Percentiles rank a stretch among this genome's conserved stretches.
Evolutionary conservation across 1,140 invertebrate genomes (phyloP).

Genomic region (Leguminivora glycinivorella): DNA sequence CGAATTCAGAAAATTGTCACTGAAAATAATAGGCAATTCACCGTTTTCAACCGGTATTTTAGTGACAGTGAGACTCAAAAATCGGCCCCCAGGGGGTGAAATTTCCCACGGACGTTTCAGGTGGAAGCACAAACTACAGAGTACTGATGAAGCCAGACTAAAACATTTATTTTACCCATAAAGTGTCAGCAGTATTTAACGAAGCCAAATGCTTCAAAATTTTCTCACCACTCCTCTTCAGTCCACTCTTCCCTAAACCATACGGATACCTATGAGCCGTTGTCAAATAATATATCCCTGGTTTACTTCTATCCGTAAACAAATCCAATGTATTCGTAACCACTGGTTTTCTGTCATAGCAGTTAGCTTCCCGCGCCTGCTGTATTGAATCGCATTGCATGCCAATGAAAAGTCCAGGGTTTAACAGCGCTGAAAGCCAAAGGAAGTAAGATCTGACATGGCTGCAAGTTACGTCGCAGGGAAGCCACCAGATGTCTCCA

Average conservation of each 20-base stretch:
- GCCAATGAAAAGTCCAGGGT: constrained; percentile 55
- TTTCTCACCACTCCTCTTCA: background rate
- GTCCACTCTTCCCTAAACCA: background rate
- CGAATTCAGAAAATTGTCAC: too few relatives aligned
- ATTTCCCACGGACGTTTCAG: too few relatives aligned
- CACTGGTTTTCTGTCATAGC: constrained; percentile 50
- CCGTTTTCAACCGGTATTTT: too few relatives aligned
- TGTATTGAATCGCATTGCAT: constrained; percentile 63
- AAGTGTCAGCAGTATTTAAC: background rate
- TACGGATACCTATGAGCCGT: constrained; percentile 41
- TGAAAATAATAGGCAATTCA: too few relatives aligned
- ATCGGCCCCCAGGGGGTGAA: too few relatives aligned
- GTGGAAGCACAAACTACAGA: too few relatives aligned
- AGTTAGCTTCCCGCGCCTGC: constrained; percentile 52
- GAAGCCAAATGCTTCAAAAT: background rate
- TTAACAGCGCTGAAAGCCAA: constrained; percentile 52
- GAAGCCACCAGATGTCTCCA: constrained; percentile 60
- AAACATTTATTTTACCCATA: background rate
- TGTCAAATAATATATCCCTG: constrained; percentile 58
- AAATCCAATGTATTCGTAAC: constrained; percentile 56
- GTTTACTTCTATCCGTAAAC: constrained; percentile 47
- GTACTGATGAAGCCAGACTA: too few relatives aligned
- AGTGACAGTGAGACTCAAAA: too few relatives aligned
- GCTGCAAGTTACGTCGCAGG: constrained; percentile 54
- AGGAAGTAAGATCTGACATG: constrained; percentile 51